A percentile compares a stretch with the other conserved stretches of the same genome.
Evolutionary conservation across 2,888 invertebrate species (phyloP).

Genomic region (Scaptomyza parva): DNA sequence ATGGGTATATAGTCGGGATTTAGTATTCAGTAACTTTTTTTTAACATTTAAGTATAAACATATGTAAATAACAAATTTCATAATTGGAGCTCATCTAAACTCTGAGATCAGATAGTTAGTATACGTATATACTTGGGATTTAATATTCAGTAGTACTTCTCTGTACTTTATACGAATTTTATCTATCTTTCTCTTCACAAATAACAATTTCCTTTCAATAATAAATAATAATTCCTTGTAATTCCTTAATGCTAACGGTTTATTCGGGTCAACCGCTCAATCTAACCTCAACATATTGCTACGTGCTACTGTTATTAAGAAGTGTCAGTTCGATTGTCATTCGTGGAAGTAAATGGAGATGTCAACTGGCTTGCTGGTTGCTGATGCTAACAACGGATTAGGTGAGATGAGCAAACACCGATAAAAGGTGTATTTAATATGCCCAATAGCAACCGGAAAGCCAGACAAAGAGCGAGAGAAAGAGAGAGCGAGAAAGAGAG

Average conservation of each 20-base stretch:
- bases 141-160: background rate
- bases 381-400: constrained; percentile 58
- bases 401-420: constrained; percentile 65
- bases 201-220: constrained; percentile 1
- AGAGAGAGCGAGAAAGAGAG: background rate
- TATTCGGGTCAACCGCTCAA: constrained; percentile 12
- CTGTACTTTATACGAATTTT: background rate
- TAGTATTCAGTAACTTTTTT: no score
- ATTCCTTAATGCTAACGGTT: constrained; percentile 32
- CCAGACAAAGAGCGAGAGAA: background rate
- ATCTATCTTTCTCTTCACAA: background rate
- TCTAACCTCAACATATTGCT: constrained; percentile 27
- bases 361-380: constrained; percentile 51
- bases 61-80: background rate
- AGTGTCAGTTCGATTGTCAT: constrained; percentile 47
- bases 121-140: background rate
- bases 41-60: no score
- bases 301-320: constrained; percentile 45
- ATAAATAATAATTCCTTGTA: constrained; percentile 7
- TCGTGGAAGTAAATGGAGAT: constrained; percentile 74
- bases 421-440: constrained; percentile 65
- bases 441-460: constrained; percentile 43
- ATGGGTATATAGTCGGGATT: background rate
- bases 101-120: background rate
- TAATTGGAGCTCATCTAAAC: background rate